Percentiles rank a stretch among this genome's conserved stretches.
Evolutionary conservation across 1,140 invertebrate species (phyloP).

Genomic region (Caenorhabditis inopinata): DNA sequence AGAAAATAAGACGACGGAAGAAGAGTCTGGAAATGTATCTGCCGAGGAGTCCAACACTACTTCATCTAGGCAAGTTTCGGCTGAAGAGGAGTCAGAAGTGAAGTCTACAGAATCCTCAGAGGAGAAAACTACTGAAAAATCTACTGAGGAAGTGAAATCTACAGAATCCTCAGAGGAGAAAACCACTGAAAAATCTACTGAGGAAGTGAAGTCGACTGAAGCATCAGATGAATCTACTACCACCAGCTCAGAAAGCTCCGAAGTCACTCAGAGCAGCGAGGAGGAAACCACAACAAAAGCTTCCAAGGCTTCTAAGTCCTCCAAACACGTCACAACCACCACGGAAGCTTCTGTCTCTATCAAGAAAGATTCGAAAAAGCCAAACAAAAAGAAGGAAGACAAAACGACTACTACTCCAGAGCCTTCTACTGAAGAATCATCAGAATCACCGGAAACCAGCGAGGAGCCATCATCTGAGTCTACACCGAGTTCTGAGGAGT

Average conservation of each 20-base stretch:
- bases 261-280: neutral
- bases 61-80: conserved; percentile 2
- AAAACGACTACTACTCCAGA: conserved; percentile 1
- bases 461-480: conserved; percentile 21
- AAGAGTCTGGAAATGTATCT: conserved; percentile 31
- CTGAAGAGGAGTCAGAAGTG: neutral
- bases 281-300: conserved; percentile 1
- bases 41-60: neutral
- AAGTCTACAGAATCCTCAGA: neutral
- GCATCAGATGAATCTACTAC: neutral
- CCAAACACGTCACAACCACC: neutral
- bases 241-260: neutral
- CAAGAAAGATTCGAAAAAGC: neutral
- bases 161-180: neutral
- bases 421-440: conserved; percentile 5
- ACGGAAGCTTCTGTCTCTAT: neutral
- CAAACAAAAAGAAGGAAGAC: neutral
- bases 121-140: neutral
- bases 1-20: conserved; percentile 16
- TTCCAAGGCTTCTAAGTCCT: neutral
- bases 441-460: neutral
- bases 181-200: neutral
- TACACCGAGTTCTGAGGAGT: neutral
- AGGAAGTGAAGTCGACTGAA: conserved; percentile 8
- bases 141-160: neutral